These are phyloP conservation scores for Pomacea maculata DNA, from an alignment of 1,140 invertebrate species.

Conservation along the genomic window DNA sequence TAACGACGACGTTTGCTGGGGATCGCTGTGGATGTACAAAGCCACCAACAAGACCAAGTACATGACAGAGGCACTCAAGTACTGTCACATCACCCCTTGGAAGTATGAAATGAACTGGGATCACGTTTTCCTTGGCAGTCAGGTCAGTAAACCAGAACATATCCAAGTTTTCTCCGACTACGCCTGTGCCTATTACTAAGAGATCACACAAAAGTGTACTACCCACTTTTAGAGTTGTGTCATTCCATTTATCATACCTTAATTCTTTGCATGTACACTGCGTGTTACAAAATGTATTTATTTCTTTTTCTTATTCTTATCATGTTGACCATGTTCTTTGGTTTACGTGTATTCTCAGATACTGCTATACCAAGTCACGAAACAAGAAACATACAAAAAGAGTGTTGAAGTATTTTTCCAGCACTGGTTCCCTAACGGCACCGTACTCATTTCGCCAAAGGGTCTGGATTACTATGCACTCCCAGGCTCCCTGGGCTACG, in stretches of 20 bases:
- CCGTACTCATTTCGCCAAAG: constrained; percentile 46
- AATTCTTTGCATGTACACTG: too few relatives aligned
- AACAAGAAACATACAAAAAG: constrained; percentile 39
- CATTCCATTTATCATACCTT: too few relatives aligned
- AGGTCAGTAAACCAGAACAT: constrained; percentile 58
- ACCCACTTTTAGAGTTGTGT: too few relatives aligned
- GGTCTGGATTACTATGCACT: constrained; percentile 42
- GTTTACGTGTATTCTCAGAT: constrained; percentile 27
- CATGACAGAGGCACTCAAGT: constrained; percentile 68
- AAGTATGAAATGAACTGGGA: constrained; percentile 69
- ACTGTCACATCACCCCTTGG: constrained; percentile 33
- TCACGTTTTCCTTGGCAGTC: constrained; percentile 71
- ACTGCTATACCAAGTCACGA: constrained; percentile 49
- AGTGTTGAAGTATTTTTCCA: constrained; percentile 45
- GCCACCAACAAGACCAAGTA: constrained; percentile 70
- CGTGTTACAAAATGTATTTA: too few relatives aligned
- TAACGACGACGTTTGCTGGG: constrained; percentile 73
- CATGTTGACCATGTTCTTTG: too few relatives aligned
- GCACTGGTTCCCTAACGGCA: constrained; percentile 55
- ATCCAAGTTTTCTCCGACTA: too few relatives aligned
- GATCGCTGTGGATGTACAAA: constrained; percentile 72
- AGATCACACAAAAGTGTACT: too few relatives aligned
- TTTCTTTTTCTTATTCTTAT: too few relatives aligned
- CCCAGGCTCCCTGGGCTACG: constrained; percentile 47
- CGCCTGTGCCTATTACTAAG: too few relatives aligned